A percentile compares a stretch with the other conserved stretches of the same genome.
phyloP scores from a whole-genome alignment of 1,140 invertebrate genomes.

The Acromyrmex charruanus region DNA sequence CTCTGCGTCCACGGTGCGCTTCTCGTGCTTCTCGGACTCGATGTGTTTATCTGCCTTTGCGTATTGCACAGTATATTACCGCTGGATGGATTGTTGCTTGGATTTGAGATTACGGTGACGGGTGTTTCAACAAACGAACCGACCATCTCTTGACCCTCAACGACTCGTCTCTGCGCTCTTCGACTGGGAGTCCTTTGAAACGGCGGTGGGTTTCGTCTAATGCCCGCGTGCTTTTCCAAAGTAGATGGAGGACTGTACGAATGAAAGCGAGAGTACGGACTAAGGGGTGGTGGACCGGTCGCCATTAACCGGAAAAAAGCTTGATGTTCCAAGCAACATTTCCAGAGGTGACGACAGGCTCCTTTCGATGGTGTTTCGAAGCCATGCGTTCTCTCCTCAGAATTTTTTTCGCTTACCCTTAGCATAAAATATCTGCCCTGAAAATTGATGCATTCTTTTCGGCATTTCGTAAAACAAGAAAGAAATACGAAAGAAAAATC shows the following conservation, averaged over 20 bases:
- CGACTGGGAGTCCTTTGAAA: constrained; percentile 96
- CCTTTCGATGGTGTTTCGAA: constrained; percentile 97
- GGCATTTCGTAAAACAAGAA: neutral
- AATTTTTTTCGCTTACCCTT: constrained; percentile 97
- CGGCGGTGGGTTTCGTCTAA: constrained; percentile 91
- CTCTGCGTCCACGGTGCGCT: constrained; percentile 94
- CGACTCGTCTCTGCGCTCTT: constrained; percentile 92
- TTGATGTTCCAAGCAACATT: constrained; percentile 99
- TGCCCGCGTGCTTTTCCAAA: constrained; percentile 86
- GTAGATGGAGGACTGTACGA: constrained; percentile 88
- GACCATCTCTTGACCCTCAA: constrained; percentile 89
- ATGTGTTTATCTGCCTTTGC: constrained; percentile 79
- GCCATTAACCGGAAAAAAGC: constrained; percentile 97
- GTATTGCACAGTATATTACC: constrained; percentile 71
- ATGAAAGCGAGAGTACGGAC: constrained; percentile 89
- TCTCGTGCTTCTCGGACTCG: constrained; percentile 89
- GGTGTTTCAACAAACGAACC: constrained; percentile 83
- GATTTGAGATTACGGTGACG: constrained; percentile 61
- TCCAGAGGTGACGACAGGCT: constrained; percentile 99
- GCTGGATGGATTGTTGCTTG: constrained; percentile 47
- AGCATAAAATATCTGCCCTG: constrained; percentile 97
- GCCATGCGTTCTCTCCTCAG: constrained; percentile 97
- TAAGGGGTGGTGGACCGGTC: constrained; percentile 84
- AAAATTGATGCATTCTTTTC: neutral
- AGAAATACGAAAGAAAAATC: neutral